A percentile compares a stretch with the other conserved stretches of the same genome.
These are phyloP conservation scores for Melanerpes aurifrons DNA, from an alignment of 2,113 vertebrate species.

Conservation along the genomic window DNA sequence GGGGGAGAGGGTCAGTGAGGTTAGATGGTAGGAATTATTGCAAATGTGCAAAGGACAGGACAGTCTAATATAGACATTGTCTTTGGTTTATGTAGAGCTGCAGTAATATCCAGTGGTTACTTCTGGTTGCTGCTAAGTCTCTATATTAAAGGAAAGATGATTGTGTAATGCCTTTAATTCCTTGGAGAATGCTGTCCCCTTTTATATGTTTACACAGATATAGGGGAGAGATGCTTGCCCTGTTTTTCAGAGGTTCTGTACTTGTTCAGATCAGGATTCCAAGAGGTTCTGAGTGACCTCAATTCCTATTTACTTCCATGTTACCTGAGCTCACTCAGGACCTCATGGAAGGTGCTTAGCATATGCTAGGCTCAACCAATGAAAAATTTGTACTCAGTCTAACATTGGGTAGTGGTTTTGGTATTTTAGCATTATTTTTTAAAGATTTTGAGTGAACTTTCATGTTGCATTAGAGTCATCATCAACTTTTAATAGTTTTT, in stretches of 20 bases:
- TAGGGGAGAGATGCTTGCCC: not conserved
- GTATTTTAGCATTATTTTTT: conserved; percentile 26
- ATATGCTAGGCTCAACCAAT: not conserved
- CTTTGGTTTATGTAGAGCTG: conserved; percentile 25
- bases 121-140: conserved; percentile 19
- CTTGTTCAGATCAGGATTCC: not conserved
- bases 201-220: not conserved
- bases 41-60: conserved; percentile 59
- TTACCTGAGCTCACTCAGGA: not conserved
- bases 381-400: not conserved
- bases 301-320: not conserved
- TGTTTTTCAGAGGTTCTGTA: not conserved
- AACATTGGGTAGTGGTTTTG: not conserved
- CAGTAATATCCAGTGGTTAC: conserved; percentile 19
- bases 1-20: conserved; percentile 74
- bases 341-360: not conserved
- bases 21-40: conserved; percentile 73
- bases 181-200: not conserved
- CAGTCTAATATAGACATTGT: conserved; percentile 21
- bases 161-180: conserved; percentile 11
- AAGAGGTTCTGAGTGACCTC: not conserved
- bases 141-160: not conserved
- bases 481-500: conserved; percentile 57
- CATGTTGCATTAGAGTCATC: conserved; percentile 2
- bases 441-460: conserved; percentile 39